Evolutionary conservation across 2,113 vertebrate species (phyloP).

Genomic region (Channa maculata): DNA sequence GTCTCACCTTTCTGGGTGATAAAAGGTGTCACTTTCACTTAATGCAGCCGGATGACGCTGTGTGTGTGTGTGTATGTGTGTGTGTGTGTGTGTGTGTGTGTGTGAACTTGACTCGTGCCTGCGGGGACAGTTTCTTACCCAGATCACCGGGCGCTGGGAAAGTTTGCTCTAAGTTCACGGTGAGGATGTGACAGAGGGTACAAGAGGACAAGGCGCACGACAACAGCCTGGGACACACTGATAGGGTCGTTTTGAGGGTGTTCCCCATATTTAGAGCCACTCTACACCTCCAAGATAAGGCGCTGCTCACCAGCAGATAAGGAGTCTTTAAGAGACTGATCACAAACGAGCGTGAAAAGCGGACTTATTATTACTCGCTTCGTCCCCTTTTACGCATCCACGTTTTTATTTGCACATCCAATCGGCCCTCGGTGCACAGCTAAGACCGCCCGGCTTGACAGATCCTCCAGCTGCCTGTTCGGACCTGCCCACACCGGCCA

Average conservation of each 20-base stretch:
- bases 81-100: conserved; percentile 8
- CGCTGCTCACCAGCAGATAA: conserved; percentile 86
- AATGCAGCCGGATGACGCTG: too few species aligned
- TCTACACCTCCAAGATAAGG: conserved; percentile 86
- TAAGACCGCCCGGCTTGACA: conserved; percentile 22
- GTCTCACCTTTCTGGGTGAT: background rate
- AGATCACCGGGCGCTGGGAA: conserved; percentile 8
- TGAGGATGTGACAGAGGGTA: conserved; percentile 57
- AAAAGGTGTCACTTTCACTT: background rate
- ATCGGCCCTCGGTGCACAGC: conserved; percentile 7
- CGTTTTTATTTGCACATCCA: conserved; percentile 37
- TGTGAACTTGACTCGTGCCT: conserved; percentile 20
- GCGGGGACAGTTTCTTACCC: conserved; percentile 6
- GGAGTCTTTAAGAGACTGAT: conserved; percentile 53
- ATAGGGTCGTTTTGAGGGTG: conserved; percentile 83
- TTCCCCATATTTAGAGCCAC: conserved; percentile 77
- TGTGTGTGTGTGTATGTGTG: background rate
- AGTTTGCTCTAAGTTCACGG: conserved; percentile 18
- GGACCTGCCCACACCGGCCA: conserved; percentile 17
- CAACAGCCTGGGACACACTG: conserved; percentile 78
- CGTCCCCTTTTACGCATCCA: conserved; percentile 1
- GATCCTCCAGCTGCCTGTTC: conserved; percentile 15
- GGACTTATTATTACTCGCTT: too few species aligned
- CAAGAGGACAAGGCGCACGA: conserved; percentile 64
- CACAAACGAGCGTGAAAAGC: background rate